These are phyloP conservation scores for Leucoma salicis DNA, from an alignment of 2,888 invertebrate genomes.

Conservation along the genomic window DNA sequence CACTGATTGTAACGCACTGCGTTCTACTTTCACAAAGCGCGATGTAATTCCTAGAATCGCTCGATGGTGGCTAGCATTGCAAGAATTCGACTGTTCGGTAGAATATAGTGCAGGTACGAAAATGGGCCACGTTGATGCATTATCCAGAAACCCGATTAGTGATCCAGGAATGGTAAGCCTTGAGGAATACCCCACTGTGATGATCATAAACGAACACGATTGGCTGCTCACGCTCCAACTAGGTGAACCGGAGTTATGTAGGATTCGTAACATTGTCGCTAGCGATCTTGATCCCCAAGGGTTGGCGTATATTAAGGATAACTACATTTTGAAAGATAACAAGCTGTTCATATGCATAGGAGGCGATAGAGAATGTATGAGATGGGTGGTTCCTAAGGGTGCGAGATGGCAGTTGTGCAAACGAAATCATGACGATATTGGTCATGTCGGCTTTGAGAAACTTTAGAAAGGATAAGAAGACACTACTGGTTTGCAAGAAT, in stretches of 20 bases:
- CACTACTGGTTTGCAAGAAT: conserved; percentile 7
- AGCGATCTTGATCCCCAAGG: neutral
- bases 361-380: neutral
- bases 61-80: conserved; percentile 1
- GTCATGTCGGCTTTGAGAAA: conserved; percentile 5
- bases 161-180: too few relatives aligned
- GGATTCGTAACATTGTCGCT: neutral
- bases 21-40: neutral
- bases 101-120: too few relatives aligned
- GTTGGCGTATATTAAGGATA: neutral
- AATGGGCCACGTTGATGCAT: too few relatives aligned
- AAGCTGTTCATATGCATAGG: neutral
- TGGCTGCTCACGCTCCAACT: conserved; percentile 2
- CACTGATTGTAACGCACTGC: conserved; percentile 1
- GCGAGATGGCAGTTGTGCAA: conserved; percentile 5
- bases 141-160: too few relatives aligned
- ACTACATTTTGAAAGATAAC: neutral
- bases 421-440: conserved; percentile 6
- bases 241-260: neutral
- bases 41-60: conserved; percentile 2
- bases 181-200: neutral
- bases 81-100: conserved; percentile 1
- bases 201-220: neutral
- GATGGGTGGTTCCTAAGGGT: conserved; percentile 6
- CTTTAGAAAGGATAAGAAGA: neutral